Percentiles rank a stretch among this genome's conserved stretches.
Conservation (phyloP, 2,113 vertebrate genomes). For the Saguinus imperator region DNA sequence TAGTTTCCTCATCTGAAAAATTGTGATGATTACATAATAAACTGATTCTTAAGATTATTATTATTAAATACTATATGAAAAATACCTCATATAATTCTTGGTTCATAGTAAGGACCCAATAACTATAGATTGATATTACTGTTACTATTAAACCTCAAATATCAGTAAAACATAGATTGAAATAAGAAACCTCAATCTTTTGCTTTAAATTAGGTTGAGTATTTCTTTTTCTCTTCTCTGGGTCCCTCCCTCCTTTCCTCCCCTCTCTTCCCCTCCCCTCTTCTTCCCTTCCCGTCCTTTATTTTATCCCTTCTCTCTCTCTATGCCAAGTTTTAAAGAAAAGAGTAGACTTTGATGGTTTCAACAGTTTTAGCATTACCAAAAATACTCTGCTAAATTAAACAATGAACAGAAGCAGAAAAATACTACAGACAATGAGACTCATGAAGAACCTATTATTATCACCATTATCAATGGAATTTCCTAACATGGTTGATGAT, state of each 20-base stretch:
- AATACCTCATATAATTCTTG: not conserved
- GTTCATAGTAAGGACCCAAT: not conserved
- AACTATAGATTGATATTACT: not conserved
- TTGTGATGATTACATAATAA: not conserved
- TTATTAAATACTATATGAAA: not conserved
- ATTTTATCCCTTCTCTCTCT: not conserved
- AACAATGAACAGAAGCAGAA: conserved; percentile 51
- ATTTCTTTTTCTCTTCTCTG: not conserved
- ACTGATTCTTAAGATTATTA: not conserved
- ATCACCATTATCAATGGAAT: conserved; percentile 7
- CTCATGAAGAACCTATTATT: conserved; percentile 36
- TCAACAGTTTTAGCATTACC: not conserved
- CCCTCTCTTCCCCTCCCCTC: not conserved
- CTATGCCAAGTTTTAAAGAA: not conserved
- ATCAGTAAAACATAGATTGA: not conserved
- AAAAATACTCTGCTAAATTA: conserved; percentile 55
- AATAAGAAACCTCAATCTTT: not conserved
- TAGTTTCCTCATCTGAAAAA: not conserved
- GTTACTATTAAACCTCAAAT: conserved; percentile 6
- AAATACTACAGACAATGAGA: conserved; percentile 29
- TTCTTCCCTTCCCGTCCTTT: not conserved
- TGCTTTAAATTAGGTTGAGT: not conserved
- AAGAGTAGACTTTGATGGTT: not conserved
- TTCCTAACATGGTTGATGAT: conserved; percentile 20
- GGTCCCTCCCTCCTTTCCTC: no score